Evolutionary conservation across 1,140 invertebrate species (phyloP).

Genomic region (Melitaea cinxia): DNA sequence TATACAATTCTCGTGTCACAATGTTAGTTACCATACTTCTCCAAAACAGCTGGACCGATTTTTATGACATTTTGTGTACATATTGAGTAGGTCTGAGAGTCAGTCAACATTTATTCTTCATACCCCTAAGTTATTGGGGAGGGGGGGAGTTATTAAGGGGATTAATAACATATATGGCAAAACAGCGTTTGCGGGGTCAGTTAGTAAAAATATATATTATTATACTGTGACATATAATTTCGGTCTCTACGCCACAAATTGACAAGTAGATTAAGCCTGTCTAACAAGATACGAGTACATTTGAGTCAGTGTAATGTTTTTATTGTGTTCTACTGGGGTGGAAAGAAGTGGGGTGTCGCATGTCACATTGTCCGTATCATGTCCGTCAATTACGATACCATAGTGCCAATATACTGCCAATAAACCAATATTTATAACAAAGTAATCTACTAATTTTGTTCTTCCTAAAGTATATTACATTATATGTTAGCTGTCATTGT

Average conservation of each 20-base stretch:
- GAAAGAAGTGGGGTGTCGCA: slow-evolving; percentile 48
- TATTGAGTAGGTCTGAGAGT: too few relatives aligned
- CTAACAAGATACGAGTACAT: slow-evolving; percentile 30
- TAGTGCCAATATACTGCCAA: slow-evolving; percentile 37
- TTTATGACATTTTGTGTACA: too few relatives aligned
- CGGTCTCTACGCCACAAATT: slow-evolving; percentile 16
- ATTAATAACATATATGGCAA: too few relatives aligned
- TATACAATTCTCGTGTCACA: too few relatives aligned
- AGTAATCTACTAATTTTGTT: neutral
- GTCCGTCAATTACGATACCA: slow-evolving; percentile 53
- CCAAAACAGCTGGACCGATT: too few relatives aligned
- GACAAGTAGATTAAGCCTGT: slow-evolving; percentile 25
- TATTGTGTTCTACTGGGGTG: slow-evolving; percentile 62
- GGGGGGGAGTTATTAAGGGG: too few relatives aligned
- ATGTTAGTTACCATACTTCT: too few relatives aligned
- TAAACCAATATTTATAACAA: slow-evolving; percentile 28
- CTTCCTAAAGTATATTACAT: neutral
- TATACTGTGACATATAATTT: neutral
- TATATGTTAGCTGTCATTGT: too few relatives aligned
- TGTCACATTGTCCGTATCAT: slow-evolving; percentile 63
- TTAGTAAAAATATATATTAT: slow-evolving; percentile 1
- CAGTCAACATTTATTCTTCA: too few relatives aligned
- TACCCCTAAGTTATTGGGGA: too few relatives aligned
- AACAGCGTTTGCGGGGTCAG: too few relatives aligned
- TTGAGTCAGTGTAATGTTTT: slow-evolving; percentile 50